A percentile compares a stretch with the other conserved stretches of the same genome.
phyloP scores from a whole-genome alignment of 2,888 invertebrate species.

The Hydraecia micacea region DNA sequence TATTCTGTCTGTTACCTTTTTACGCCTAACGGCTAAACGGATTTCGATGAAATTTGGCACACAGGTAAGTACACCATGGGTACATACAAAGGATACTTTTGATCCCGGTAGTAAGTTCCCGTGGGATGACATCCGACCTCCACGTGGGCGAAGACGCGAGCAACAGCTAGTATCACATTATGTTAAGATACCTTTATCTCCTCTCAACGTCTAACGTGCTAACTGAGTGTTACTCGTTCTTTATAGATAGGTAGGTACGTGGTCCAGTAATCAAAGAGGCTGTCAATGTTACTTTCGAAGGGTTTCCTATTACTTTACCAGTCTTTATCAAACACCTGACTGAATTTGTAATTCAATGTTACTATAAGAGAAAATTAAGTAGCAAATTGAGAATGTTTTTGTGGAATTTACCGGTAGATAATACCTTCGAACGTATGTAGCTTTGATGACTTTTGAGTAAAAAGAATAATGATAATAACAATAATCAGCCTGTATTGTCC shows the following conservation, averaged over 20 bases:
- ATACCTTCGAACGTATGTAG: background rate
- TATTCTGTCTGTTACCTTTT: background rate
- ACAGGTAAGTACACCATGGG: background rate
- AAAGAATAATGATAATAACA: background rate
- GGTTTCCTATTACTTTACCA: slow-evolving; percentile 27
- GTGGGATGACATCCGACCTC: too few relatives aligned
- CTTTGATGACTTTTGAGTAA: too few relatives aligned
- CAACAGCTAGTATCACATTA: background rate
- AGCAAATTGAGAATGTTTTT: background rate
- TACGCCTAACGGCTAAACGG: background rate
- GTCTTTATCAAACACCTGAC: slow-evolving; percentile 13
- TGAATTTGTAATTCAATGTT: slow-evolving; percentile 30
- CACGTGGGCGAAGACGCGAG: background rate
- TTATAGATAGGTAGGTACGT: slow-evolving; percentile 5
- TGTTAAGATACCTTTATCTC: slow-evolving; percentile 2
- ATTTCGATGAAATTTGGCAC: background rate
- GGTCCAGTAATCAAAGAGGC: slow-evolving; percentile 30
- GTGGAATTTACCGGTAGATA: background rate
- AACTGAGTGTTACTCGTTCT: slow-evolving; percentile 6
- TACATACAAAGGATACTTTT: background rate
- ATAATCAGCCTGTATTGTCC: background rate
- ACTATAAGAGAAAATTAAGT: slow-evolving; percentile 21
- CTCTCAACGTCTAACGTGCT: background rate
- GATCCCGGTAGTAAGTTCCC: background rate
- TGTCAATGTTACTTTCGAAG: slow-evolving; percentile 26